A percentile compares a stretch with the other conserved stretches of the same genome.
phyloP scores from a whole-genome alignment of 2,113 vertebrate genomes.

The Cyanoderma ruficeps region DNA sequence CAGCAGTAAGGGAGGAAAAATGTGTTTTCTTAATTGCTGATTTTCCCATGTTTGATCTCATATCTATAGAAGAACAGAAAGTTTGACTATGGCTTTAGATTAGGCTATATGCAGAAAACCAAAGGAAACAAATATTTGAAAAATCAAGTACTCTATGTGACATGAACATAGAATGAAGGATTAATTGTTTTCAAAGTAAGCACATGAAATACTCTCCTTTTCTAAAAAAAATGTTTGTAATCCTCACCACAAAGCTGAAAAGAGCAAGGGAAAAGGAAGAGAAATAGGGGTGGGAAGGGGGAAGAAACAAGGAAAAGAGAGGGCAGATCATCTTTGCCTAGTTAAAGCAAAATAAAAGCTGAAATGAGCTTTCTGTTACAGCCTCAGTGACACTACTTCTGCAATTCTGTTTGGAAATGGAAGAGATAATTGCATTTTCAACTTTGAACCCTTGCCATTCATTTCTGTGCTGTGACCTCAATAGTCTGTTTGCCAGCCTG shows the following conservation, averaged over 20 bases:
- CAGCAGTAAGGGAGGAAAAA: background rate
- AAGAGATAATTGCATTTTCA: conserved; percentile 47
- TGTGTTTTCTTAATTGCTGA: background rate
- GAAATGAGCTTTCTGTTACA: conserved; percentile 1
- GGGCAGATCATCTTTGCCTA: background rate
- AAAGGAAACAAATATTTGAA: background rate
- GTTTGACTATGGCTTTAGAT: background rate
- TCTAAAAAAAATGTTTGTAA: background rate
- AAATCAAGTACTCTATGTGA: background rate
- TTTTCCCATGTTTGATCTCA: background rate
- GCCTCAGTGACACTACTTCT: background rate
- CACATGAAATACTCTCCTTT: background rate
- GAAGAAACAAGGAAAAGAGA: background rate
- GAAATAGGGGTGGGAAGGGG: background rate
- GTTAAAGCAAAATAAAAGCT: conserved; percentile 8
- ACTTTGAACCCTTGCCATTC: conserved; percentile 26
- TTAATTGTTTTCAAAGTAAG: background rate
- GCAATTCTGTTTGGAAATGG: conserved; percentile 20
- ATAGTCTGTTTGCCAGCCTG: background rate
- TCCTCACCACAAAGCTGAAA: background rate
- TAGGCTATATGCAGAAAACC: background rate
- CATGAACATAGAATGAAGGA: background rate
- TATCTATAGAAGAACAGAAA: background rate
- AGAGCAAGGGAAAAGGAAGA: background rate
- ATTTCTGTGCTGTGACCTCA: conserved; percentile 28